Conservation (phyloP, 2,797 vertebrate genomes). For the Cetoscarus ocellatus region DNA sequence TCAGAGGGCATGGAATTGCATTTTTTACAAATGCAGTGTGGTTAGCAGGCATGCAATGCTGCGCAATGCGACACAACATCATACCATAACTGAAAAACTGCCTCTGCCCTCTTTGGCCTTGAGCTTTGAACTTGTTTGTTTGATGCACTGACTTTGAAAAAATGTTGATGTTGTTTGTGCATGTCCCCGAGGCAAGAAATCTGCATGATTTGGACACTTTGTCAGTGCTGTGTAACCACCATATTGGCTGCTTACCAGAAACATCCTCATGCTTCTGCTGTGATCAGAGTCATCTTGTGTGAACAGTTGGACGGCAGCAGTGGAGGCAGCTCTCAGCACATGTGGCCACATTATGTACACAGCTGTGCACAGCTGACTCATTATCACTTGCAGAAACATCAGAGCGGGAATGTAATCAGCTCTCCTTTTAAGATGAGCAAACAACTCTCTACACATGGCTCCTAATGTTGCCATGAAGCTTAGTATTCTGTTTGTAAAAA, state of each 20-base stretch:
- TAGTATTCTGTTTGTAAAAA: conserved; percentile 23
- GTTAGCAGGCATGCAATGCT: no score
- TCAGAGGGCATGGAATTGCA: no score
- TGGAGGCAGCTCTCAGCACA: conserved; percentile 59
- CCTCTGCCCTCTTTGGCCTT: conserved; percentile 9
- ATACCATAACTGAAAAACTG: conserved; percentile 30
- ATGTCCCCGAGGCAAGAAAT: conserved; percentile 14
- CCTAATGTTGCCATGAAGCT: conserved; percentile 21
- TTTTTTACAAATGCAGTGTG: no score
- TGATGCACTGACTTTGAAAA: neutral
- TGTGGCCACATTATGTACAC: conserved; percentile 66
- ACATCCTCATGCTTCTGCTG: conserved; percentile 33
- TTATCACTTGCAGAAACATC: conserved; percentile 64
- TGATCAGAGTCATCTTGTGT: conserved; percentile 56
- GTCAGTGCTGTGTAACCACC: neutral
- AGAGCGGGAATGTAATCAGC: conserved; percentile 54
- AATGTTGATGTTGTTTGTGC: neutral
- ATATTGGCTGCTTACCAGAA: conserved; percentile 36
- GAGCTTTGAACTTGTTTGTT: conserved; percentile 27
- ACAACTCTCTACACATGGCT: conserved; percentile 13
- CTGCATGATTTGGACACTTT: conserved; percentile 12
- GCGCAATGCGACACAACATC: no score
- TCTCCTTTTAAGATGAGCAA: conserved; percentile 54
- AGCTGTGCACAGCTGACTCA: conserved; percentile 73
- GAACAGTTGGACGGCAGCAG: conserved; percentile 69